A percentile compares a stretch with the other conserved stretches of the same genome.
Conservation (phyloP, 2,797 vertebrate species). For the Sebastes hubbsi region DNA sequence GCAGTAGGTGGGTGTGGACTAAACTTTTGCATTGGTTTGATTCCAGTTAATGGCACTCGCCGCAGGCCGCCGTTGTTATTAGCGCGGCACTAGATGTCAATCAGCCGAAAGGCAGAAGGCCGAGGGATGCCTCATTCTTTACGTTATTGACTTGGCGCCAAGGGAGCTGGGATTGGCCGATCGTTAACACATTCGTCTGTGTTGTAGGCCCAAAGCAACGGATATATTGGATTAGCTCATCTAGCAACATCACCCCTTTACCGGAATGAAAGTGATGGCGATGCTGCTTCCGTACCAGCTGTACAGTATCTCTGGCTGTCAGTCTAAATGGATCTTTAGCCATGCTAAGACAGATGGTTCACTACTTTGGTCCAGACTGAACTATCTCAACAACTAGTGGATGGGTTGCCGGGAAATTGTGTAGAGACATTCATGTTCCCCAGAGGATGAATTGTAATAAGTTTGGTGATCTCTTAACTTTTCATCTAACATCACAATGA, state of each 20-base stretch:
- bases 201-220: conserved; percentile 31
- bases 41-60: not conserved
- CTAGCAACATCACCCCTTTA: conserved; percentile 5
- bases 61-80: conserved; percentile 3
- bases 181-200: conserved; percentile 51
- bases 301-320: not conserved
- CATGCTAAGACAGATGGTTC: not conserved
- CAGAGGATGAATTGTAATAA: not conserved
- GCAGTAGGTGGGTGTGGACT: not conserved
- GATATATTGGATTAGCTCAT: conserved; percentile 35
- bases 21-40: conserved; percentile 35
- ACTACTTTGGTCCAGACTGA: not conserved
- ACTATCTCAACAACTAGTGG: not conserved
- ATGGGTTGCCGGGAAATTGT: not conserved
- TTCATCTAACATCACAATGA: not conserved
- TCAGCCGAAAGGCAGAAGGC: conserved; percentile 20
- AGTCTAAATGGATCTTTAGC: not conserved
- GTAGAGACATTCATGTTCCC: not conserved
- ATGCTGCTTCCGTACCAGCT: not conserved
- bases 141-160: conserved; percentile 18
- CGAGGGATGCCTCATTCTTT: conserved; percentile 2
- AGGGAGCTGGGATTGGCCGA: conserved; percentile 7
- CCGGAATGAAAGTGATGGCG: not conserved
- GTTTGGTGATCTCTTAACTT: not conserved
- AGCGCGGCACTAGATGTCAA: conserved; percentile 7